Evolutionary conservation across 2,888 invertebrate species (phyloP).

Genomic region (Smittia aterrima): DNA sequence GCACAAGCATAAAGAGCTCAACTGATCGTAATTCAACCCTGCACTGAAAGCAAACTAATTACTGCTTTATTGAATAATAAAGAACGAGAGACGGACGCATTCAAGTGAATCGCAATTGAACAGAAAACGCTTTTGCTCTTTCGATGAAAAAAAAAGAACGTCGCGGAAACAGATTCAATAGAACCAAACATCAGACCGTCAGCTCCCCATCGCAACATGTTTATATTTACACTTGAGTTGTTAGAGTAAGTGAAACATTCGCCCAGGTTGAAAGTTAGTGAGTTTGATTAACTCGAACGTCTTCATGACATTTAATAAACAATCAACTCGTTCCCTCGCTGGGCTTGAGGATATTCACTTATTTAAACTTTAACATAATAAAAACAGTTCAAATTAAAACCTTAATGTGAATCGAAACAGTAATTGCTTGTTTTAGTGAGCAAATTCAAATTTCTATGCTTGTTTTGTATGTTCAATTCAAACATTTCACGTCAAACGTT

Average conservation of each 20-base stretch:
- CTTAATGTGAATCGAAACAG: conserved; percentile 26
- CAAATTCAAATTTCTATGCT: conserved; percentile 36
- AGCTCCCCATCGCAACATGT: background rate
- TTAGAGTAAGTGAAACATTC: conserved; percentile 20
- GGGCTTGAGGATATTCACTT: conserved; percentile 37
- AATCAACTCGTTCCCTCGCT: background rate
- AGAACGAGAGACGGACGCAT: background rate
- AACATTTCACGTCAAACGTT: conserved; percentile 27
- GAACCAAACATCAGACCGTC: conserved; percentile 13
- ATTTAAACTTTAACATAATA: conserved; percentile 30
- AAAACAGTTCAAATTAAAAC: conserved; percentile 27
- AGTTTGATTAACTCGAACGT: background rate
- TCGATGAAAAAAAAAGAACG: background rate
- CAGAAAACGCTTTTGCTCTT: background rate
- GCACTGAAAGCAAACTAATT: conserved; percentile 25
- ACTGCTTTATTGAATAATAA: conserved; percentile 37
- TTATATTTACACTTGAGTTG: conserved; percentile 1
- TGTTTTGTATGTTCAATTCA: conserved; percentile 17
- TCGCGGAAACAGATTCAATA: conserved; percentile 31
- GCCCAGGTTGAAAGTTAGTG: background rate
- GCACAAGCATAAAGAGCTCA: too few species aligned
- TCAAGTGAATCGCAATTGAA: conserved; percentile 33
- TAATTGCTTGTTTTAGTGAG: conserved; percentile 36
- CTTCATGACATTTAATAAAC: too few species aligned
- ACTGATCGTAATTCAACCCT: conserved; percentile 1